Base-by-base conservation (phyloP, 2,113 vertebrate species). In the Crotophaga sulcirostris region DNA sequence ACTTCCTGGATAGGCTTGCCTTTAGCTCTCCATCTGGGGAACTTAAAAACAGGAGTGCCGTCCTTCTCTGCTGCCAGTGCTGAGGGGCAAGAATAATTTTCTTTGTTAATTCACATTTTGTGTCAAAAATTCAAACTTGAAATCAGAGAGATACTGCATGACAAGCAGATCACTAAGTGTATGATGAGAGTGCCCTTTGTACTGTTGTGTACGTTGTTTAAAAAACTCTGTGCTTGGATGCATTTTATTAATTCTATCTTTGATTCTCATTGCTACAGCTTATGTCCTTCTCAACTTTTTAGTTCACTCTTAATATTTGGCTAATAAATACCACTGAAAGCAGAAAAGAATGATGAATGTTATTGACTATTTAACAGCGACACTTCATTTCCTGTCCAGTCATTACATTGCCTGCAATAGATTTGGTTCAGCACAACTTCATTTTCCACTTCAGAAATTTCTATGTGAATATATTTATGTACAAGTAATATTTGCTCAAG, bases 41-140 rank as follows among this genome's bases (percentile, higher is more conserved):
- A 99, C 97, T 99, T 99, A 94, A 99, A 99, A 80, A 99, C 99
- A 2, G 99, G 99, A 4, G 99, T 99, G 25, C 99, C 99, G 0
- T 99, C 98, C 92, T 99, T 99, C 97, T 99, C 99, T 0, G 99
- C 99, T 28, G 97, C 99, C 96, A 98, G 96, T 52, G 99, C 99
- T 99, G 96, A 89, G 42, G 84, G 72, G 31, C 24, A 94, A 96
- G 84, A 90, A 94, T 10, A 87, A 10, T 2, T 21, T 28, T 34
- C 11, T 75, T 70, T 42, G n/a, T 51, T 7, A 40, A 77, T 62
- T 73, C 11, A 85, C 28, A 42, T 25, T 77, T 80, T 52, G 4
- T 44, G 16, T 75, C 49, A 68, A 83, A 82, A 90, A 33, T 28
- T 62, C 36, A 54, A 69, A 34, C 20, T 34, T 52, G 38, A 89